Conservation (phyloP, 2,888 invertebrate species). For the Andrena haemorrhoa region DNA sequence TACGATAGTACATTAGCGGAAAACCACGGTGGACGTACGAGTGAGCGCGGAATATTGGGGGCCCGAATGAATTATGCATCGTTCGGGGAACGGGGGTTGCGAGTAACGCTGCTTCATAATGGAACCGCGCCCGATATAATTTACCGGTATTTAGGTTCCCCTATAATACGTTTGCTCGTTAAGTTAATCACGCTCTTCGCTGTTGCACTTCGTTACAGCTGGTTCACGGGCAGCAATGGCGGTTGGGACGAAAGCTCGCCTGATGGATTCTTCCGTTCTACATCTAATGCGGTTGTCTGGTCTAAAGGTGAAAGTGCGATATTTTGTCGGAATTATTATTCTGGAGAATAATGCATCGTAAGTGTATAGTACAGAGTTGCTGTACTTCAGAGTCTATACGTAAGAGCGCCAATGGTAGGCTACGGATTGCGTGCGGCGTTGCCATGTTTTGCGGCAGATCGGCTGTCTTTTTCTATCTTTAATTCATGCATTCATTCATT, state of each 20-base stretch:
- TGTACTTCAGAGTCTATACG: too few relatives aligned
- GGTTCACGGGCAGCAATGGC: background rate
- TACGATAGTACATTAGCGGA: constrained; percentile 69
- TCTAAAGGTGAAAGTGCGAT: background rate
- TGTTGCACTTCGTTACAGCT: constrained; percentile 22
- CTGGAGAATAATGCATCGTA: too few relatives aligned
- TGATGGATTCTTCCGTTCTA: constrained; percentile 6
- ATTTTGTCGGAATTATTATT: background rate
- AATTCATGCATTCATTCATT: too few relatives aligned
- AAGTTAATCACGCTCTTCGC: constrained; percentile 54
- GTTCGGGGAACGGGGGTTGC: constrained; percentile 43
- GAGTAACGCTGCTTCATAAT: constrained; percentile 60
- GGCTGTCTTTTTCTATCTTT: too few relatives aligned
- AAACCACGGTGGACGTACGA: constrained; percentile 59
- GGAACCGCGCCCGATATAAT: constrained; percentile 58
- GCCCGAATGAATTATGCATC: constrained; percentile 66
- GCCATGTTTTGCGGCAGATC: too few relatives aligned
- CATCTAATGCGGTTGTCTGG: background rate
- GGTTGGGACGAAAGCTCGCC: constrained; percentile 14
- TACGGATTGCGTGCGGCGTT: too few relatives aligned
- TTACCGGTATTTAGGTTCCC: constrained; percentile 55
- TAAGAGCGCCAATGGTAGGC: too few relatives aligned
- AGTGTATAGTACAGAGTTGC: too few relatives aligned
- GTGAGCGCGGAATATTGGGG: constrained; percentile 56
- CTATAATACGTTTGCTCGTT: constrained; percentile 57